Evolutionary conservation across 23 tunicate genomes (phyloP).

Genomic region (Phallusia fumigata): DNA sequence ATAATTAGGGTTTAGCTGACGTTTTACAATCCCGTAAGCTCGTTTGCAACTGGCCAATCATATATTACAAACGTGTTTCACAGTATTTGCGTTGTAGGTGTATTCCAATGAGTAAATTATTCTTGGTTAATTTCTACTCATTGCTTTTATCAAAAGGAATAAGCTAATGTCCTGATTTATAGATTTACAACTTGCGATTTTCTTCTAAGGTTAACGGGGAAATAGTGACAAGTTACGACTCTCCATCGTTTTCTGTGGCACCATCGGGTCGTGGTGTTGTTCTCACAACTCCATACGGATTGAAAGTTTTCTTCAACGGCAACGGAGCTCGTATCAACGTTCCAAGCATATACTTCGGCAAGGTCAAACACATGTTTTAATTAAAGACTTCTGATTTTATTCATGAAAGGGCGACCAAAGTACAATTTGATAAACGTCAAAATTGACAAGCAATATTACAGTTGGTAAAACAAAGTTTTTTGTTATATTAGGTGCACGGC

Average conservation of each 20-base stretch:
- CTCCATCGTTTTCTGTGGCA: neutral
- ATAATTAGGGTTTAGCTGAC: no score
- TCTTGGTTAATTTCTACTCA: no score
- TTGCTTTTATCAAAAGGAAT: neutral
- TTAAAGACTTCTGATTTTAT: no score
- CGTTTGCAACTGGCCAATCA: neutral
- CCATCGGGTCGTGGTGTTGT: conserved; percentile 30
- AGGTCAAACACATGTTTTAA: conserved; percentile 27
- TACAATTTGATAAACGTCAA: no score
- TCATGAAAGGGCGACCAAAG: no score
- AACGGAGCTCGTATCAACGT: conserved; percentile 48
- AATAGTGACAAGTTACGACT: conserved; percentile 11
- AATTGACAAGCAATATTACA: neutral
- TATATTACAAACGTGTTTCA: neutral
- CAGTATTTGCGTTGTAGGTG: neutral
- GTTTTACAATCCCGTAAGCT: no score
- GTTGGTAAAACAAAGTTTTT: no score
- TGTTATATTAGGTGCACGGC: conserved; percentile 72
- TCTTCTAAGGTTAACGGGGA: conserved; percentile 37
- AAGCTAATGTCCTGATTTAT: neutral
- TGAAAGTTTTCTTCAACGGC: conserved; percentile 60
- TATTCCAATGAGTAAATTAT: no score
- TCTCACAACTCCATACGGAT: conserved; percentile 29
- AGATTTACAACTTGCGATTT: no score
- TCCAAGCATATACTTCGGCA: conserved; percentile 54